Evolutionary conservation across 2,888 invertebrate species (phyloP).

Genomic region (Chorisops tibialis): DNA sequence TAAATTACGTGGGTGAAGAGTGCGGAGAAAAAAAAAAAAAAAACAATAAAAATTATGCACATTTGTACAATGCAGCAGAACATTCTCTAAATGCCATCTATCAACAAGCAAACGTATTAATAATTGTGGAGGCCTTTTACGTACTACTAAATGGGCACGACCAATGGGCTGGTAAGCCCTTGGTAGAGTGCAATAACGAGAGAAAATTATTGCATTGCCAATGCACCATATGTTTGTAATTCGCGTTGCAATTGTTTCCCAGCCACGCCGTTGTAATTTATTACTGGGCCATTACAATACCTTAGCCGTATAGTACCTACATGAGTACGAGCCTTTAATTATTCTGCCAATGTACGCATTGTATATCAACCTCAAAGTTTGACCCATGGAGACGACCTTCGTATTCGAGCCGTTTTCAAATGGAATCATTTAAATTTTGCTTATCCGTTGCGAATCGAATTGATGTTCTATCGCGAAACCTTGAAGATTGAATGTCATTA

Average conservation of each 20-base stretch:
- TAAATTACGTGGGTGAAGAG: conserved; percentile 10
- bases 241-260: conserved; percentile 14
- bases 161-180: background rate
- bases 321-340: conserved; percentile 9
- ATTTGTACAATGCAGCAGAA: background rate
- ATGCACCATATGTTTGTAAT: conserved; percentile 23
- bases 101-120: conserved; percentile 22
- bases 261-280: conserved; percentile 6
- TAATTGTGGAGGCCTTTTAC: background rate
- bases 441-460: too few relatives aligned
- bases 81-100: conserved; percentile 20
- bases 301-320: background rate
- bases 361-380: too few relatives aligned
- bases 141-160: background rate
- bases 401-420: too few relatives aligned
- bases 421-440: too few relatives aligned
- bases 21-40: background rate
- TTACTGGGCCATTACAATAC: conserved; percentile 5
- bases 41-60: conserved; percentile 10
- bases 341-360: background rate
- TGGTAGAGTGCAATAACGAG: background rate
- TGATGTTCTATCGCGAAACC: too few relatives aligned
- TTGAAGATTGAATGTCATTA: too few relatives aligned
- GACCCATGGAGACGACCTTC: too few relatives aligned
- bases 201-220: conserved; percentile 20